These are phyloP conservation scores for Halichoeres trimaculatus DNA, from an alignment of 2,113 vertebrate genomes.

Conservation along the genomic window DNA sequence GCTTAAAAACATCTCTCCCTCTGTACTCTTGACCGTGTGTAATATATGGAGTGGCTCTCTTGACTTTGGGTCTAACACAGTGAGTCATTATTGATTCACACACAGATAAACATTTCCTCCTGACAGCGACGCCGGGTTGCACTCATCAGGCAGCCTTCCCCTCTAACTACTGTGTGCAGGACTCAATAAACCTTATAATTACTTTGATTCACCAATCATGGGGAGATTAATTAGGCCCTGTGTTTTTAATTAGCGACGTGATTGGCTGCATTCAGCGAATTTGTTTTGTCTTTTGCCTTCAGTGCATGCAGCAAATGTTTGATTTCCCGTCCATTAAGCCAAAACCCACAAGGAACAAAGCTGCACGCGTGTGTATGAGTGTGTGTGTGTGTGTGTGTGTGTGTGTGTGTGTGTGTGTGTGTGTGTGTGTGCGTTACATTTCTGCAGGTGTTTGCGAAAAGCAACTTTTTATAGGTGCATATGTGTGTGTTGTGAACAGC, in stretches of 20 bases:
- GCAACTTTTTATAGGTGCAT: slow-evolving; percentile 14
- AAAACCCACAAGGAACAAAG: slow-evolving; percentile 7
- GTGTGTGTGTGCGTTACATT: not conserved
- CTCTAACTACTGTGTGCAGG: slow-evolving; percentile 61
- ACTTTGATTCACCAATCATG: slow-evolving; percentile 77
- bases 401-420: not conserved
- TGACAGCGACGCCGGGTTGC: slow-evolving; percentile 68
- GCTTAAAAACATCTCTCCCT: slow-evolving; percentile 61
- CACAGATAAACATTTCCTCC: slow-evolving; percentile 78
- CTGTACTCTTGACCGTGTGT: slow-evolving; percentile 42
- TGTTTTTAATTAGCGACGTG: slow-evolving; percentile 71
- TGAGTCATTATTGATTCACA: slow-evolving; percentile 73
- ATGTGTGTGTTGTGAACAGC: slow-evolving; percentile 73
- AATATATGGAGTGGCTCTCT: slow-evolving; percentile 68
- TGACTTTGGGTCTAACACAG: slow-evolving; percentile 74
- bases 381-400: not conserved
- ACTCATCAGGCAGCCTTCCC: slow-evolving; percentile 68
- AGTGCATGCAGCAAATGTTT: slow-evolving; percentile 31
- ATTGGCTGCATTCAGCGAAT: slow-evolving; percentile 70
- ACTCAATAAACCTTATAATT: slow-evolving; percentile 78
- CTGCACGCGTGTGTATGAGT: not conserved
- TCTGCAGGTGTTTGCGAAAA: not conserved
- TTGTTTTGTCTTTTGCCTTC: slow-evolving; percentile 59
- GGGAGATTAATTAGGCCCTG: slow-evolving; percentile 68
- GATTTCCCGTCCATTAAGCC: slow-evolving; percentile 31